Base-by-base conservation (phyloP, 1,140 invertebrate genomes). In the Adelges cooleyi region DNA sequence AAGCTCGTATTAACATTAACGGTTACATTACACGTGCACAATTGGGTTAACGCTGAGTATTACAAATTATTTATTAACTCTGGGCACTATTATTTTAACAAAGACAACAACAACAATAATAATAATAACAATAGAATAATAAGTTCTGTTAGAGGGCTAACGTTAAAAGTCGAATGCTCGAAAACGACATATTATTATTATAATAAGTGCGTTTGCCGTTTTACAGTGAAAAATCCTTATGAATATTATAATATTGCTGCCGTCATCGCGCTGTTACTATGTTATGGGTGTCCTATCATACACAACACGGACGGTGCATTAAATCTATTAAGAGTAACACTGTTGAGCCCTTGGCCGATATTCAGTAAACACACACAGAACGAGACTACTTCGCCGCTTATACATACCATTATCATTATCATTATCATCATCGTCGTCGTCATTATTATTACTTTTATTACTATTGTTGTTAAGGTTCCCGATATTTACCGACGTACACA, bases 401-500 rank as follows among this genome's bases (percentile, higher is more conserved):
- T 11, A 20, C 15, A 9, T 17, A 2, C 18, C 6, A 15, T 20
- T 18, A 40, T 33, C n/a, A n/a, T n/a, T 40, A 56, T 38, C 5
- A n/a, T 8, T 44, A 48, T 4, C 6, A 22, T 59, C 44, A 44
- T 59, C 22, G 23, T 22, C 44, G 15, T 29, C 46, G 40, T 59
- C 46, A 62, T 62, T 46, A 46, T 59, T 33, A 27, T 59, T 15
- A 44, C 38, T n/a, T 23, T 23, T 18, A 22, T 15, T 40, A 22
- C 18, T 22, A 48, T 10, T 18, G 5, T 11, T 33, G 11, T 33
- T 33, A 33, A 5, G 44, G 20, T 18, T 25, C 27, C 36, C 52
- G 22, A 44, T 59, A 44, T 59, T 59, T 59, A 46, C 38, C 54
- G 38, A 59, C 54, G 9, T 10, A 22, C 33, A 54, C 52, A 44